Conservation (phyloP, 1,140 invertebrate species). For the Physella acuta region DNA sequence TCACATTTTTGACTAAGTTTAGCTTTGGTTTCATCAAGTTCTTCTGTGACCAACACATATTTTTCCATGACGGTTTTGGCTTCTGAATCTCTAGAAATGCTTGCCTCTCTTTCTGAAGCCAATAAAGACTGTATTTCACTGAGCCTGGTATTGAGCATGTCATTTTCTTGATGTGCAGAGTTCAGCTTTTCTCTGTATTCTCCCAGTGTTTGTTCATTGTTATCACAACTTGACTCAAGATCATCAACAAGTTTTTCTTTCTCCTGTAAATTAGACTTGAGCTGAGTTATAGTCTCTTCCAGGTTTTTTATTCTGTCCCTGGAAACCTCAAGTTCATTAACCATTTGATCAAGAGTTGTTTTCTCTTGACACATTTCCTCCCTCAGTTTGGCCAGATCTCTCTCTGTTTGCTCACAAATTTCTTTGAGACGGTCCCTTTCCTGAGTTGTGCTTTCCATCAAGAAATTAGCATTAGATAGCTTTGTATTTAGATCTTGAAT, state of each 20-base stretch:
- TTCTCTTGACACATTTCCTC: background rate
- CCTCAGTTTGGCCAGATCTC: background rate
- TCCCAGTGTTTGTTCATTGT: too few relatives aligned
- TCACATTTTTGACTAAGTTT: background rate
- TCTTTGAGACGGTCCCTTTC: background rate
- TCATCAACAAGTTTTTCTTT: background rate
- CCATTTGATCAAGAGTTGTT: background rate
- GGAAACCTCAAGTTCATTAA: too few relatives aligned
- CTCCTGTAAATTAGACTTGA: background rate
- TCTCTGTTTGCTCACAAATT: background rate
- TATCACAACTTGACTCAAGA: background rate
- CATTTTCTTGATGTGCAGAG: too few relatives aligned
- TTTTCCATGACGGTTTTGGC: background rate
- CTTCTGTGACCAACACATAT: background rate
- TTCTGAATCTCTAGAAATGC: background rate
- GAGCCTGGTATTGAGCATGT: background rate
- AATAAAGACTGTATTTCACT: background rate
- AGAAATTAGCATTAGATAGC: too few relatives aligned
- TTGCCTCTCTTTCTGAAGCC: background rate
- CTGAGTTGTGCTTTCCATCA: background rate
- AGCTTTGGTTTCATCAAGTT: background rate
- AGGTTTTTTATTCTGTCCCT: background rate
- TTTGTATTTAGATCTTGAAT: constrained; percentile 6
- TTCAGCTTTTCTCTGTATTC: too few relatives aligned
- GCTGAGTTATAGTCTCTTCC: background rate